Conservation (phyloP, 2,888 invertebrate species). For the Apodemia mormo region DNA sequence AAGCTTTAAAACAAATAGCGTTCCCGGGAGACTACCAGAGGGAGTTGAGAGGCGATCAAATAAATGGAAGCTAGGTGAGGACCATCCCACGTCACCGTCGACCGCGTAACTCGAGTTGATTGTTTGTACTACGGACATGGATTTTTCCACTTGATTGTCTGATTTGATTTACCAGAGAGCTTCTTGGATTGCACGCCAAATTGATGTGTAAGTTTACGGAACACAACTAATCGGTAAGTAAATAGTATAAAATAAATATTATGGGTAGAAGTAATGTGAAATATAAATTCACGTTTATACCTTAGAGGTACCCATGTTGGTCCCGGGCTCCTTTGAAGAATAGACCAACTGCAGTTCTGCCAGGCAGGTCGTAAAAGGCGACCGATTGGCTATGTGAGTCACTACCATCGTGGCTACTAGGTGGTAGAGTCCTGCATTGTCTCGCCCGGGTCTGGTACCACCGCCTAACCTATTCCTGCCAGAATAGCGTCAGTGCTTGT, state of each 20-base stretch:
- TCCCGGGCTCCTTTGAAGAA: too few species aligned
- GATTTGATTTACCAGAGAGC: conserved; percentile 76
- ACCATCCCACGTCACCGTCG: conserved; percentile 65
- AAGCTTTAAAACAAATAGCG: conserved; percentile 80
- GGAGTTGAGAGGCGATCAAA: conserved; percentile 63
- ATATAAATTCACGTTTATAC: too few species aligned
- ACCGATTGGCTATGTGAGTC: too few species aligned
- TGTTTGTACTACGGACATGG: conserved; percentile 77
- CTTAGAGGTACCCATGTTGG: too few species aligned
- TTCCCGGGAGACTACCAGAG: conserved; percentile 52
- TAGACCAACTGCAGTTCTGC: too few species aligned
- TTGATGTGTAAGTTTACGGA: conserved; percentile 43
- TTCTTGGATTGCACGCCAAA: conserved; percentile 58
- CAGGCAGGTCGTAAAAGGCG: too few species aligned
- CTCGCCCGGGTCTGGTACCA: too few species aligned
- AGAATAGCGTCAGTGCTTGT: too few species aligned
- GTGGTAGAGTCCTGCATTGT: too few species aligned
- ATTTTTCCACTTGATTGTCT: conserved; percentile 82
- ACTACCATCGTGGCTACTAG: too few species aligned
- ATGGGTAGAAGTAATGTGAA: too few species aligned
- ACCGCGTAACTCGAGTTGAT: conserved; percentile 76
- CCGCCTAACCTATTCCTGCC: too few species aligned
- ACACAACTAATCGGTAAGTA: conserved; percentile 32
- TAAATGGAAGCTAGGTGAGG: conserved; percentile 54
- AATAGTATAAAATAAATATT: conserved; percentile 21